Evolutionary conservation across 2,113 vertebrate species (phyloP), one percentile per base, ranked within the genome.

Genomic region (Hypomesus transpacificus): DNA sequence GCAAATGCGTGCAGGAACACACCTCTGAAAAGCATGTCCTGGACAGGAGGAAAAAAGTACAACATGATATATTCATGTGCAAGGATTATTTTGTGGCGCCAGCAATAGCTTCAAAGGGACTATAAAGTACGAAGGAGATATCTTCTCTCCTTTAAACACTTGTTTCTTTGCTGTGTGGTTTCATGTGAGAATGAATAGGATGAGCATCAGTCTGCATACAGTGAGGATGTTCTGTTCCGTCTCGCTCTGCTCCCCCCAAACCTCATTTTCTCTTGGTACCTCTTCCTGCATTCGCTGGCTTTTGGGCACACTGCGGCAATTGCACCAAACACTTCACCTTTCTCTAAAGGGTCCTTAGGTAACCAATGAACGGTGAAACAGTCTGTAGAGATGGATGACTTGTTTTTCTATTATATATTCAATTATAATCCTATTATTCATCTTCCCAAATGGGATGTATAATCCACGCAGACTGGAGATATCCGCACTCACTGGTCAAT

Each of bases 261-360:
- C 16, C 3, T 20, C 22, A 8, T 61, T 31, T 31, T n/a, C 52
- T 18, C 34, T 14, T 52, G 20, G 70, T 53, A 6, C 60, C 51
- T 59, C 16, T 22, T n/a, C 9, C 7, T 26, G 34, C 3, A 46
- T 66, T 58, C 2, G 13, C 9, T 59, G 1, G 14, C 72, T 80
- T 17, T 81, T 66, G 79, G 68, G 53, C 60, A 70, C 65, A 53
- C 80, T 62, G 79, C 71, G 77, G 68, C 65, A 69, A 87, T 75
- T 75, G 59, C 65, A 69, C 31, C 9, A 20, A 73, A 51, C 70
- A 65, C 8, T 56, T 59, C 21, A 56, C 77, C 54, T 57, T 13
- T 34, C 68, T 54, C 6, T 39, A 28, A 26, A 66, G 79, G 46
- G 65, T 61, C 75, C 69, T 66, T 66, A 79, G 53, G 24, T 26